Evolutionary conservation across 2,113 vertebrate genomes (phyloP).

Genomic region (Eclectus roratus): DNA sequence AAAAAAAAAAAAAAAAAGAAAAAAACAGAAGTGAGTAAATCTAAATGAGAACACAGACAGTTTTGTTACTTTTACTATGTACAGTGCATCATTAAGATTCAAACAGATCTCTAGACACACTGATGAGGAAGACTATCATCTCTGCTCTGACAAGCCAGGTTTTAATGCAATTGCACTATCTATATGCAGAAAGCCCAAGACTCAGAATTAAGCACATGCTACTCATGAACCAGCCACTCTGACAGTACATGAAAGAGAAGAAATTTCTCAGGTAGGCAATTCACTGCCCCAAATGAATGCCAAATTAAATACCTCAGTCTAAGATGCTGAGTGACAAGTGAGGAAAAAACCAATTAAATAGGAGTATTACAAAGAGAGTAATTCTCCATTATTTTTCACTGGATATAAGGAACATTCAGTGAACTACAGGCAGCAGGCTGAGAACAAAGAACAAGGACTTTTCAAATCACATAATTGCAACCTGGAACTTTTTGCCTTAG

Average conservation of each 20-base stretch:
- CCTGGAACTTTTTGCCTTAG: not conserved
- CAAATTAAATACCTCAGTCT: not conserved
- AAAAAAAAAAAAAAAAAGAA: not conserved
- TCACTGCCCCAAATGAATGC: not conserved
- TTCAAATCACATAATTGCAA: not conserved
- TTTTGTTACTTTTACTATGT: not conserved
- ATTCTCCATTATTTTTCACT: not conserved
- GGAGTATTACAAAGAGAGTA: not conserved
- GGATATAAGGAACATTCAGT: not conserved
- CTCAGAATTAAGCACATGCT: not conserved
- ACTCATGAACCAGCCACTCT: not conserved
- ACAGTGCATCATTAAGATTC: not conserved
- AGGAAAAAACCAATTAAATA: not conserved
- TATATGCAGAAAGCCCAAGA: not conserved
- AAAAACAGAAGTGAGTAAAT: fast-evolving
- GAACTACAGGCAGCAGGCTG: not conserved
- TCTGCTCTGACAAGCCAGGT: not conserved
- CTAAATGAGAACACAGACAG: not conserved
- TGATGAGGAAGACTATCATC: not conserved
- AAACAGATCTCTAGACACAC: not conserved
- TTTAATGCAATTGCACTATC: not conserved
- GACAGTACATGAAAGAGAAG: not conserved
- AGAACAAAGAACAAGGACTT: not conserved
- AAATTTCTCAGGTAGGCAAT: not conserved
- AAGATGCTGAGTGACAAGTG: not conserved